phyloP scores from a whole-genome alignment of 2,888 invertebrate species.

The Cacoxenus indagator region DNA sequence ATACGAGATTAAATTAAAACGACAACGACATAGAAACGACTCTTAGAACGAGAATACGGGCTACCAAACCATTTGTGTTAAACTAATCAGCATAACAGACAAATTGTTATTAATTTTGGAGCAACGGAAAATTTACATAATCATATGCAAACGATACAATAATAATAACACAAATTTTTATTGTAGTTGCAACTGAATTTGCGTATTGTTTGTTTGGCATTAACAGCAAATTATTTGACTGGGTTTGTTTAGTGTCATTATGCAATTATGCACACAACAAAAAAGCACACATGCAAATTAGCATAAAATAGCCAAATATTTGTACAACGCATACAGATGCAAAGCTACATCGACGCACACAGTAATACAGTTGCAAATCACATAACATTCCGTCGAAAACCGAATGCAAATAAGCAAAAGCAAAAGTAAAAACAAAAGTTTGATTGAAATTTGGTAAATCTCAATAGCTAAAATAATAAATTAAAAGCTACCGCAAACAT shows the following conservation, averaged over 20 bases:
- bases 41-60: not conserved
- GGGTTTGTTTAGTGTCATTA: not conserved
- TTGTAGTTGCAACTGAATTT: not conserved
- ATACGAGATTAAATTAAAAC: no score
- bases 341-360: not conserved
- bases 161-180: not conserved
- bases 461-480: no score
- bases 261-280: not conserved
- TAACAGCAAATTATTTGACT: constrained; percentile 3
- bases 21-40: no score
- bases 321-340: not conserved
- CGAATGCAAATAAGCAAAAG: no score
- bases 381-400: not conserved
- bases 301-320: constrained; percentile 16
- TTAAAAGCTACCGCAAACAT: no score
- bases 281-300: constrained; percentile 12
- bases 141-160: not conserved
- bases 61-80: not conserved
- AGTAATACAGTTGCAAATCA: not conserved
- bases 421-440: no score
- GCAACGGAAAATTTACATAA: constrained; percentile 3
- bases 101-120: not conserved
- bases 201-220: not conserved
- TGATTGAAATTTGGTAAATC: no score
- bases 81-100: not conserved